phyloP scores from a whole-genome alignment of 2,888 invertebrate genomes.

The Drosophila incognita region DNA sequence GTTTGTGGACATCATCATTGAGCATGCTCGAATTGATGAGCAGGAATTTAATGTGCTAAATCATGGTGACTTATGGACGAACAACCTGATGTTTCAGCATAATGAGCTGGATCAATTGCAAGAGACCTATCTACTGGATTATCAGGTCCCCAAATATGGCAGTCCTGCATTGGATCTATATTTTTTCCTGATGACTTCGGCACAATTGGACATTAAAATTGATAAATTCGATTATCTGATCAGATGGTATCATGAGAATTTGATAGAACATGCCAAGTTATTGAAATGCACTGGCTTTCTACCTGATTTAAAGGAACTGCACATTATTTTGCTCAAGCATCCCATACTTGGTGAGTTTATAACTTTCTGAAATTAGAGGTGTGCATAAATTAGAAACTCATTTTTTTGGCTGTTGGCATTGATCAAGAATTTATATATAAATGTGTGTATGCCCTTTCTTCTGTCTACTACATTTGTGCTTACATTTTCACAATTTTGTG shows the following conservation, averaged over 20 bases:
- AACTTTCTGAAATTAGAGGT: background rate
- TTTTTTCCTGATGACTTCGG: conserved; percentile 76
- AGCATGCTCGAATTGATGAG: conserved; percentile 37
- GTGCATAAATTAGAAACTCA: background rate
- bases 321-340: conserved; percentile 68
- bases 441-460: background rate
- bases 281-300: conserved; percentile 62
- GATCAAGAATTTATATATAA: background rate
- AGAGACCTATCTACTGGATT: conserved; percentile 77
- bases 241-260: conserved; percentile 70
- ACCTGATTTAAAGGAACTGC: conserved; percentile 75
- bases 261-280: background rate
- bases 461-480: background rate
- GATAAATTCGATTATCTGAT: conserved; percentile 79
- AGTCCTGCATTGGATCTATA: conserved; percentile 75
- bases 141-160: conserved; percentile 72
- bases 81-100: conserved; percentile 80
- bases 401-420: background rate
- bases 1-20: conserved; percentile 3
- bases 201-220: conserved; percentile 67
- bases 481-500: background rate
- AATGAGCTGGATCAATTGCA: conserved; percentile 52
- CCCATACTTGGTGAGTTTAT: conserved; percentile 57
- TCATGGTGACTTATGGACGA: conserved; percentile 80
- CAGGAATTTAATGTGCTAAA: conserved; percentile 79